These are phyloP conservation scores for Macrocentrus cingulum DNA, from an alignment of 1,140 invertebrate species.

Conservation along the genomic window DNA sequence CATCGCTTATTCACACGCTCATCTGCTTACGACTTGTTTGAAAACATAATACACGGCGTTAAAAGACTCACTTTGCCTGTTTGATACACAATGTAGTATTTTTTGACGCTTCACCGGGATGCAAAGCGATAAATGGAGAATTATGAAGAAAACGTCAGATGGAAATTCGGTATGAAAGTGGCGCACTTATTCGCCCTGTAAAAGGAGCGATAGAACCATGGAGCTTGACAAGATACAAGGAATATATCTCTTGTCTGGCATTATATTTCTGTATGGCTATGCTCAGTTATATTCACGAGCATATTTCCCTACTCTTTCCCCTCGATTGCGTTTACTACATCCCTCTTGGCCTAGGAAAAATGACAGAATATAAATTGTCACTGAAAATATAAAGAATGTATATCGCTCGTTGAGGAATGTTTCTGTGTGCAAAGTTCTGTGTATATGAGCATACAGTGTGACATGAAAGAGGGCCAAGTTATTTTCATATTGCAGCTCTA, in stretches of 20 bases:
- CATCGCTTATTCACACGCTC: too few relatives aligned
- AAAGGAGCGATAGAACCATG: slow-evolving; percentile 47
- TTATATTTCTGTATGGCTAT: neutral
- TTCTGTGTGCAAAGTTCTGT: neutral
- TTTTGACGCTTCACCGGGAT: neutral
- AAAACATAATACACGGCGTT: too few relatives aligned
- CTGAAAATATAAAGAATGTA: slow-evolving; percentile 40
- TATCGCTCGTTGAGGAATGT: slow-evolving; percentile 15
- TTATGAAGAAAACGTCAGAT: slow-evolving; percentile 32
- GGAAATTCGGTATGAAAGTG: slow-evolving; percentile 46
- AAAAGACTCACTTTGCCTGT: too few relatives aligned
- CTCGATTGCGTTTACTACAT: slow-evolving; percentile 23
- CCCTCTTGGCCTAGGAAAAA: slow-evolving; percentile 37
- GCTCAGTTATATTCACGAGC: slow-evolving; percentile 19
- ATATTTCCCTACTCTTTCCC: slow-evolving; percentile 9
- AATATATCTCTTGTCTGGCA: slow-evolving; percentile 12
- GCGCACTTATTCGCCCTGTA: slow-evolving; percentile 46
- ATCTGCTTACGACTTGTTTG: too few relatives aligned
- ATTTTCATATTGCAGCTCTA: slow-evolving; percentile 17
- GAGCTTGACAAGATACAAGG: slow-evolving; percentile 21
- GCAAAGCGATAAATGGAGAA: slow-evolving; percentile 14
- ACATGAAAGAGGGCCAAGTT: slow-evolving; percentile 6
- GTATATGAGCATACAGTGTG: neutral
- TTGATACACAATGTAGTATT: slow-evolving; percentile 1
- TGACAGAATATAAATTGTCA: slow-evolving; percentile 48